Base-by-base conservation (phyloP, 1,140 invertebrate genomes). In the Polyergus mexicanus region DNA sequence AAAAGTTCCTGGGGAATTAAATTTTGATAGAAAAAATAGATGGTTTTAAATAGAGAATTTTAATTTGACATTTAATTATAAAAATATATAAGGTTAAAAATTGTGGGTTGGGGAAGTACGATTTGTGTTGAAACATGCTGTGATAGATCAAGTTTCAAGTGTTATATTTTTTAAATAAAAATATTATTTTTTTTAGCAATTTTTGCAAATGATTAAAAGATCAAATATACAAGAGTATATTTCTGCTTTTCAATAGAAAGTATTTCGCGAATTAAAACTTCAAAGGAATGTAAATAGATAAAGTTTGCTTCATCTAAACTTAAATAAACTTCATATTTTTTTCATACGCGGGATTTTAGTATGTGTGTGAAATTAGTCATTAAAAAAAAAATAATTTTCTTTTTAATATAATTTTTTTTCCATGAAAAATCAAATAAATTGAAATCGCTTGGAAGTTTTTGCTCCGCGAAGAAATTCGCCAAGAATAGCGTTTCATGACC, bases 401-500 rank as follows among this genome's bases (percentile, higher is more conserved):
- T 32, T 62, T 32, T 10, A 2, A 16, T 63, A 13, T 1, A 63
- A 25, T 63, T 63, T 6, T 63, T 63, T 28, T 16, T n/a, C 11
- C 22, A n/a, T 58, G 1, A 58, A 63, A 76, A 76, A 19, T 76
- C n/a, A 63, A 63, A 62, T 38, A 10, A 76, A 76, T 47, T 13
- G 38, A 76, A 63, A 38, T 38, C 22, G n/a, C 5, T 47, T 19
- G 41, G n/a, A 68, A 66, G 16, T 19, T 51, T 66, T n/a, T 66
- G n/a, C 6, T 54, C 56, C 47, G 5, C 60, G 25, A 77, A 84
- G 60, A 25, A 69, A 88, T 85, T 81, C 68, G 16, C 51, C 69
- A 62, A 25, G 68, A 80, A 85, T 75, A 69, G 60, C 75, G 35
- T 51, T 76, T 41, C 38, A 22, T 28, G 47, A 56, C 41, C 56